Conservation (phyloP, 2,113 vertebrate species). For the Campylorhamphus procurvoides region DNA sequence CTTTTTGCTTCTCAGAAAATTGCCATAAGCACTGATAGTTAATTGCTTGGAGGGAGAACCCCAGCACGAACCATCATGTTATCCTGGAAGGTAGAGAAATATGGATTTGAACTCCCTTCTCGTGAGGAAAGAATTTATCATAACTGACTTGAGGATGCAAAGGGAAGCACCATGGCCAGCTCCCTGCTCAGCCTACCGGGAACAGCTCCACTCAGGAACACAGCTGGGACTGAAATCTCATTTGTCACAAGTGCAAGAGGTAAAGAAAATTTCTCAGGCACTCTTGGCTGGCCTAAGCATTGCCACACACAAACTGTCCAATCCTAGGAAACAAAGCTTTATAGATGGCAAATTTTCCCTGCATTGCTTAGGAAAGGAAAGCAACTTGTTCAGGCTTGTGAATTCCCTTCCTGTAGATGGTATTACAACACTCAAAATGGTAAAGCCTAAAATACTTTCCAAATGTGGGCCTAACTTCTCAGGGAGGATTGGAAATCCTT, state of each 20-base stretch:
- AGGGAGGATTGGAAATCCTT: not conserved
- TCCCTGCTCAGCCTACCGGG: not conserved
- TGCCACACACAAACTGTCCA: not conserved
- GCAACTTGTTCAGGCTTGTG: not conserved
- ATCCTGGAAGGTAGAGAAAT: not conserved
- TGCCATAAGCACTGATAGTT: not conserved
- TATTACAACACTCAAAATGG: not conserved
- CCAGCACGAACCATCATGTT: not conserved
- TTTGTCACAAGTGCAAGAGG: not conserved
- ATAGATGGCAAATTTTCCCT: not conserved
- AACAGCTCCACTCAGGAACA: not conserved
- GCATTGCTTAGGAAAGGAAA: not conserved
- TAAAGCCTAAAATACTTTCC: not conserved
- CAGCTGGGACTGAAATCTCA: not conserved
- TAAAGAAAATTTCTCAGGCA: not conserved
- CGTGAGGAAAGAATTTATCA: not conserved
- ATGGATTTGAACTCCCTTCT: rapidly evolving
- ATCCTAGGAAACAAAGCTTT: not conserved
- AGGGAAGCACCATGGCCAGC: not conserved
- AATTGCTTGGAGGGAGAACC: not conserved
- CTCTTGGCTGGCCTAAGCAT: not conserved
- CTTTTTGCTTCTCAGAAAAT: not conserved
- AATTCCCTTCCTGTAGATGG: not conserved
- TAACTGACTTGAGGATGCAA: rapidly evolving
- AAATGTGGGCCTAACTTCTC: not conserved